Evolutionary conservation across 2,797 vertebrate species (phyloP).

Genomic region (Geotrypetes seraphini): DNA sequence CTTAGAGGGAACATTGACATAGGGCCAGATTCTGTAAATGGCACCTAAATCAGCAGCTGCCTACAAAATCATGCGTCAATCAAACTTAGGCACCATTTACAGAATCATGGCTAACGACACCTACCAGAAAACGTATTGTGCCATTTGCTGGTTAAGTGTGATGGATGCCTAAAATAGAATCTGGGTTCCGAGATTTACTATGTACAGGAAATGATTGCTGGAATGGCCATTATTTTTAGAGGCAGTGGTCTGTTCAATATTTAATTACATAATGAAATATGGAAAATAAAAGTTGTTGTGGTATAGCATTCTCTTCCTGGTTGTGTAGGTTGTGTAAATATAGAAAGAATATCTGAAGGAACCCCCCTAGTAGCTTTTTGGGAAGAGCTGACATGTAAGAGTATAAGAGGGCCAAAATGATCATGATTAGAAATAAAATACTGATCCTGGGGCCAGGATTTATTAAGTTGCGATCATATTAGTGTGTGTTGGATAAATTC

Average conservation of each 20-base stretch:
- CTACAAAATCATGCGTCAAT: too few relatives aligned
- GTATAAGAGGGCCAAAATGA: too few relatives aligned
- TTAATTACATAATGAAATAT: constrained; percentile 46
- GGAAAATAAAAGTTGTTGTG: constrained; percentile 23
- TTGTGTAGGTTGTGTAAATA: constrained; percentile 33
- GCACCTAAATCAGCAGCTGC: too few relatives aligned
- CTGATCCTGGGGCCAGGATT: not conserved
- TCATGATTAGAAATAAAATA: not conserved
- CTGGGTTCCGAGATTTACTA: constrained; percentile 10
- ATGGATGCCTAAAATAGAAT: too few relatives aligned
- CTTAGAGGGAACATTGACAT: too few relatives aligned
- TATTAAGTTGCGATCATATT: too few relatives aligned
- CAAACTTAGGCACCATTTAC: too few relatives aligned
- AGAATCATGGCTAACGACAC: too few relatives aligned
- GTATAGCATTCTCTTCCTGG: constrained; percentile 18
- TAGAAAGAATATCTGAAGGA: constrained; percentile 6
- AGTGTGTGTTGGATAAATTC: too few relatives aligned
- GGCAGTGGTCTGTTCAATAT: constrained; percentile 34
- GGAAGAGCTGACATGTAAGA: constrained; percentile 10
- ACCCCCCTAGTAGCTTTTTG: constrained; percentile 13
- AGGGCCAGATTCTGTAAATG: too few relatives aligned
- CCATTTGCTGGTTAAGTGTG: too few relatives aligned
- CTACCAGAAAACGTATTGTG: too few relatives aligned
- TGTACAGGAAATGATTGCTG: constrained; percentile 7
- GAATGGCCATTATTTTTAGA: constrained; percentile 39